Evolutionary conservation across 1,140 invertebrate genomes (phyloP).

Genomic region (Sinella curviseta): DNA sequence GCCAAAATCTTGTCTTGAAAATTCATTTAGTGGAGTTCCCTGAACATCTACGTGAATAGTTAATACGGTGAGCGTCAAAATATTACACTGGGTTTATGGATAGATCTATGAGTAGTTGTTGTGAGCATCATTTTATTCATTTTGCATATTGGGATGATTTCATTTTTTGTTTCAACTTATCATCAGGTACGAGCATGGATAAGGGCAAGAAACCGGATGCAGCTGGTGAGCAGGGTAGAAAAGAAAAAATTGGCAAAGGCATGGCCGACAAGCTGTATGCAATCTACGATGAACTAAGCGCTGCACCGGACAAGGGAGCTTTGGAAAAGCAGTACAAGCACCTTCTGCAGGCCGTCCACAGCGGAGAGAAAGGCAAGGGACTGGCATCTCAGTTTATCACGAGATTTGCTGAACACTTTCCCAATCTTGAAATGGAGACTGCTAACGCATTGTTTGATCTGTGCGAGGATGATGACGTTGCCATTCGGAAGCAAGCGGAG

Average conservation of each 20-base stretch:
- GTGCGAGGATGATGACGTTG: slow-evolving; percentile 91
- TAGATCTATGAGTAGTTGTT: too few species aligned
- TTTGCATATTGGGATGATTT: too few species aligned
- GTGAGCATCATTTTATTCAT: too few species aligned
- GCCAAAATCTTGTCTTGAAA: too few species aligned
- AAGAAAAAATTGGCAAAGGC: slow-evolving; percentile 54
- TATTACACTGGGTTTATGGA: too few species aligned
- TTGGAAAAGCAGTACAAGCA: slow-evolving; percentile 83
- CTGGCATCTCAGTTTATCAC: slow-evolving; percentile 93
- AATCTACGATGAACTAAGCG: slow-evolving; percentile 83
- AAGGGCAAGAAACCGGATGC: too few species aligned
- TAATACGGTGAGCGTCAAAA: too few species aligned
- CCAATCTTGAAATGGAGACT: slow-evolving; percentile 70
- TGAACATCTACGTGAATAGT: too few species aligned
- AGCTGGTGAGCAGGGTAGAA: neutral
- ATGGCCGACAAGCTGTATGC: slow-evolving; percentile 87
- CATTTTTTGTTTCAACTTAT: too few species aligned
- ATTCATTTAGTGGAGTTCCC: too few species aligned
- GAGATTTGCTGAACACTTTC: slow-evolving; percentile 91
- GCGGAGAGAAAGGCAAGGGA: slow-evolving; percentile 82
- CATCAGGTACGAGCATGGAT: too few species aligned
- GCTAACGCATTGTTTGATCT: slow-evolving; percentile 85
- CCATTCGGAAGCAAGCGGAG: slow-evolving; percentile 91
- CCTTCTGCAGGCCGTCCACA: slow-evolving; percentile 82
- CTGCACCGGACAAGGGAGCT: slow-evolving; percentile 85